A percentile compares a stretch with the other conserved stretches of the same genome.
phyloP scores from a whole-genome alignment of 2,888 invertebrate species.

The Oscheius sp. region DNA sequence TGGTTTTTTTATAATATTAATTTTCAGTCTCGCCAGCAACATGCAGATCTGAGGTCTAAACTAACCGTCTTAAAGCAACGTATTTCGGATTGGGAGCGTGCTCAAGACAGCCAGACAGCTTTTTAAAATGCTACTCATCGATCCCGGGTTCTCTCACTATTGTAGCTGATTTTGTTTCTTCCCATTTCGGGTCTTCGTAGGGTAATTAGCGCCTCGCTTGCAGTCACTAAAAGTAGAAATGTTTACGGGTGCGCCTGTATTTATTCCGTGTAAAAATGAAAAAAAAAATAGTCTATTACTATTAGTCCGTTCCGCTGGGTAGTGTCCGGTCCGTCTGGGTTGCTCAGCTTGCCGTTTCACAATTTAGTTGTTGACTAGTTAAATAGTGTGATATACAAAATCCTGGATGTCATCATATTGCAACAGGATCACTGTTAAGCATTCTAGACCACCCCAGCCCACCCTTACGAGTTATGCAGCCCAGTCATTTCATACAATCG shows the following conservation, averaged over 20 bases:
- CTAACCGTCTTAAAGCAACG: constrained; percentile 60
- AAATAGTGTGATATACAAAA: constrained; percentile 24
- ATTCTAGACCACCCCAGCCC: constrained; percentile 19
- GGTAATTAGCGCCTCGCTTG: constrained; percentile 23
- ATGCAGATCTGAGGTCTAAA: constrained; percentile 62
- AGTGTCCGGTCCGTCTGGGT: constrained; percentile 27
- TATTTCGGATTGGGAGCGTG: constrained; percentile 55
- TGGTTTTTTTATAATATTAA: background rate
- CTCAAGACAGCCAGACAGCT: constrained; percentile 19
- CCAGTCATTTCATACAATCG: constrained; percentile 16
- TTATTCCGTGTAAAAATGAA: constrained; percentile 12
- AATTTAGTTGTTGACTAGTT: constrained; percentile 26
- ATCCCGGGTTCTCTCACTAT: constrained; percentile 6
- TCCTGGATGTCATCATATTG: constrained; percentile 17
- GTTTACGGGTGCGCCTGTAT: constrained; percentile 31
- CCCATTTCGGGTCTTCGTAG: constrained; percentile 21
- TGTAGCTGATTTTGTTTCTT: background rate
- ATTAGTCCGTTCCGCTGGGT: constrained; percentile 28
- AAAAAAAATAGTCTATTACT: constrained; percentile 13
- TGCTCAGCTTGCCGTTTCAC: constrained; percentile 35
- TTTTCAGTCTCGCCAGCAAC: constrained; percentile 56
- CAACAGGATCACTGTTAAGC: background rate
- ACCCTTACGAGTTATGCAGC: constrained; percentile 16
- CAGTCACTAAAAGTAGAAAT: constrained; percentile 25
- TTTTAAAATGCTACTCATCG: background rate